These are phyloP conservation scores for Busseola fusca DNA, from an alignment of 2,888 invertebrate species.

Conservation along the genomic window DNA sequence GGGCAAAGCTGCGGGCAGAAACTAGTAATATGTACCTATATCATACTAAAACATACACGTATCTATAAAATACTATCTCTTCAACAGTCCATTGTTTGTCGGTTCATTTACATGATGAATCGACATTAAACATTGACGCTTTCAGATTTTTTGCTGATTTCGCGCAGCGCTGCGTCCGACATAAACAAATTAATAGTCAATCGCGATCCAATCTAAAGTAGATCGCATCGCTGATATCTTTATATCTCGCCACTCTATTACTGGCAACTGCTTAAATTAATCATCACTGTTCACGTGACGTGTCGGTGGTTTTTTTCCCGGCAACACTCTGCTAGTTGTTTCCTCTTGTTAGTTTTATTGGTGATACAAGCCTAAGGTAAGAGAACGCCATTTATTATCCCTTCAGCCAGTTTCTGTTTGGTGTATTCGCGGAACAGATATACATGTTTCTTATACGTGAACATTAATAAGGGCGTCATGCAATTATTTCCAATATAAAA, in stretches of 20 bases:
- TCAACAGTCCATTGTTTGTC: slow-evolving; percentile 52
- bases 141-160: slow-evolving; percentile 62
- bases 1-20: too few relatives aligned
- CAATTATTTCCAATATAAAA: slow-evolving; percentile 29
- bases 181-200: slow-evolving; percentile 80
- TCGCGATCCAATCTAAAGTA: slow-evolving; percentile 80
- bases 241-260: slow-evolving; percentile 76
- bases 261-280: slow-evolving; percentile 73
- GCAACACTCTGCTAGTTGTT: slow-evolving; percentile 15
- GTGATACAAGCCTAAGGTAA: slow-evolving; percentile 21
- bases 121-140: slow-evolving; percentile 65
- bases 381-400: slow-evolving; percentile 44
- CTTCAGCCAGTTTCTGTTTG: slow-evolving; percentile 30
- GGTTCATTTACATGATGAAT: slow-evolving; percentile 65
- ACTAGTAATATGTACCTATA: slow-evolving; percentile 25
- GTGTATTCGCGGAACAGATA: slow-evolving; percentile 17
- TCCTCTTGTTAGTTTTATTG: slow-evolving; percentile 41
- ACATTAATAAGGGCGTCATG: slow-evolving; percentile 31
- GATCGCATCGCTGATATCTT: slow-evolving; percentile 81
- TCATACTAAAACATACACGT: slow-evolving; percentile 17
- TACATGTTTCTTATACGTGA: slow-evolving; percentile 17
- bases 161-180: slow-evolving; percentile 51
- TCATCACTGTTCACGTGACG: slow-evolving; percentile 69
- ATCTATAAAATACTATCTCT: slow-evolving; percentile 31
- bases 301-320: slow-evolving; percentile 60